These are phyloP conservation scores for Chelonoidis abingdonii DNA, from an alignment of 2,113 vertebrate species.

Conservation along the genomic window DNA sequence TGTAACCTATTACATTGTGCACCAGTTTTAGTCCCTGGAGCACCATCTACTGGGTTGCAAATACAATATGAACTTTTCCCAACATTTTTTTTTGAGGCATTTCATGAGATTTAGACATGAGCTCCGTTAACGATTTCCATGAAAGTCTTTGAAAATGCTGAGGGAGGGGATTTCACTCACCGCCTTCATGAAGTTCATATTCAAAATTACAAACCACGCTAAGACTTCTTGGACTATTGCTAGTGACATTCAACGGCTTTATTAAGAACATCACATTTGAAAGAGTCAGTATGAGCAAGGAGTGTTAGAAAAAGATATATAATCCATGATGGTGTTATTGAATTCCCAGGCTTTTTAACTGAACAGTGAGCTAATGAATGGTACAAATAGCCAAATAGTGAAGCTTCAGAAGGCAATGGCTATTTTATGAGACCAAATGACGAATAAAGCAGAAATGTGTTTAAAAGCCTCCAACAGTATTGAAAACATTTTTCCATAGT, in stretches of 20 bases:
- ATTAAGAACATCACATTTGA: not conserved
- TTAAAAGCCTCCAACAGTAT: not conserved
- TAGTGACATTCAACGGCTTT: not conserved
- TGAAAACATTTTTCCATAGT: not conserved
- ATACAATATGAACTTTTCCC: not conserved
- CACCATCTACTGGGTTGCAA: constrained; percentile 18
- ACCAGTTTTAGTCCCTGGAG: constrained; percentile 5
- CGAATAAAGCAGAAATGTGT: not conserved
- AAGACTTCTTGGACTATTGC: not conserved
- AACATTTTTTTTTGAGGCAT: constrained; percentile 14
- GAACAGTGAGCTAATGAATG: constrained; percentile 1
- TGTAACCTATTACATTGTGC: not conserved
- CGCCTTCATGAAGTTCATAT: not conserved
- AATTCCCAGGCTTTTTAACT: not conserved
- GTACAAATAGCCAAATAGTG: constrained; percentile 1
- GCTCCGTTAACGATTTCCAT: not conserved
- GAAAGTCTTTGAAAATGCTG: not conserved
- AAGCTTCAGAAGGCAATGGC: not conserved
- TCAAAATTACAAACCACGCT: not conserved
- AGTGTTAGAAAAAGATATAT: not conserved
- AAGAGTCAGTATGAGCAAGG: not conserved
- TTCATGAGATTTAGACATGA: constrained; percentile 8
- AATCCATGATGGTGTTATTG: not conserved
- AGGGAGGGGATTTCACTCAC: not conserved
- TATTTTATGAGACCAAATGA: constrained; percentile 16